Evolutionary conservation across 2,797 vertebrate species (phyloP), one percentile per base, ranked within the genome.

Genomic region (Danio choprae): DNA sequence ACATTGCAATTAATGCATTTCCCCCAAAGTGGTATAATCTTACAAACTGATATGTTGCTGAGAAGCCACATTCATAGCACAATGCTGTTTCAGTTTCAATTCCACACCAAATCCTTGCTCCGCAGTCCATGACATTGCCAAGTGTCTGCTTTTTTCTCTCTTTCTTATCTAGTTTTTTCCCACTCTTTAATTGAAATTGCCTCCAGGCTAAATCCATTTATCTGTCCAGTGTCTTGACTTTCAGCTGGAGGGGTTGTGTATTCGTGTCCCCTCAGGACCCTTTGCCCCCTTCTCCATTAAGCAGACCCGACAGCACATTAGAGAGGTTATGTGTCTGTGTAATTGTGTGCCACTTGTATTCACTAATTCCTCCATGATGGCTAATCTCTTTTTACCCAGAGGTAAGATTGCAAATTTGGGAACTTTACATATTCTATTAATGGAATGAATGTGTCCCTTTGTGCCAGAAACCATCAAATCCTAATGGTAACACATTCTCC

Each of bases 371-470:
- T 89, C 87, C 87, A 88, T 90, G 88, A 91, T 81, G 83, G 84
- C 85, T 89, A 85, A 89, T 92, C 81, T 89, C 89, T 89, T 69
- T 80, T 86, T 83, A 89, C 89, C 90, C 88, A 83, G 80, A 86
- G 89, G 88, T 91, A 88, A 87, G 85, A 90, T 83, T 84, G 88
- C 85, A 90, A 89, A 87, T 87, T 86, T 85, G 82, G 81, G 60
- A 90, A 83, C 89, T 88, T 89, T 90, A 87, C 90, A 90, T 91
- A 91, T 90, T 92, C 87, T 86, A 88, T 91, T 91, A 90, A 88
- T 89, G 87, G 83, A 90, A 89, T 88, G 83, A 89, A 92, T 93
- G 87, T 90, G 86, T 89, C 87, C 87, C 86, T 83, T 76, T 83
- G 89, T 90, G 90, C 88, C 91, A 89, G 87, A 89, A 89, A 84